Evolutionary conservation across 37 sponge, comb jelly and placozoan genomes (phyloP).

Genomic region (Halisarca cf. caerulea): DNA sequence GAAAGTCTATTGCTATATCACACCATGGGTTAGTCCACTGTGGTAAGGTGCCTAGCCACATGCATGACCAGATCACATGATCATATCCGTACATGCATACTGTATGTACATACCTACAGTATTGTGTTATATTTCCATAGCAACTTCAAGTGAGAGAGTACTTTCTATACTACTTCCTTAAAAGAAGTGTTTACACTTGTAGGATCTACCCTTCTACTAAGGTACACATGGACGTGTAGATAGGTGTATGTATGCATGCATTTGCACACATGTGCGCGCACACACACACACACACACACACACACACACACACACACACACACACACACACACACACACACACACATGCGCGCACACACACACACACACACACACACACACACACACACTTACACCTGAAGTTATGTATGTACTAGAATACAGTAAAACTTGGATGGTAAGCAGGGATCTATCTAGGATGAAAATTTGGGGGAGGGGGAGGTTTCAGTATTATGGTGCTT

Average conservation of each 20-base stretch:
- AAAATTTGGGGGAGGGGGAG: too few species aligned
- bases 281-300: constrained; percentile 25
- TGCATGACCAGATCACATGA: too few species aligned
- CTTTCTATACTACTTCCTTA: constrained; percentile 65
- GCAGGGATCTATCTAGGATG: too few species aligned
- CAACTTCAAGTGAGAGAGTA: constrained; percentile 83
- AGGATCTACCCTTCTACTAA: constrained; percentile 74
- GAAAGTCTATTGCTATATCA: constrained; percentile 79
- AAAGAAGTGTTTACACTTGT: constrained; percentile 55
- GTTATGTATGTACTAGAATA: too few species aligned
- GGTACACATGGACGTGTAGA: too few species aligned
- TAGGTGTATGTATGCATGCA: too few species aligned
- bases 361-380: constrained; percentile 1
- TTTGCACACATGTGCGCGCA: background rate
- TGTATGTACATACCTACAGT: background rate
- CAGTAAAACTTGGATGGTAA: too few species aligned
- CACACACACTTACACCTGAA: background rate
- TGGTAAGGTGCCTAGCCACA: too few species aligned
- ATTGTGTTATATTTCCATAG: too few species aligned
- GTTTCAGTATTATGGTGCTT: too few species aligned
- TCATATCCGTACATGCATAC: background rate
- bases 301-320: constrained; percentile 24
- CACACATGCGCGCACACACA: background rate
- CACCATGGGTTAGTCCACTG: constrained; percentile 63
- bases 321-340: constrained; percentile 1